phyloP scores from a whole-genome alignment of 2,888 invertebrate species.

The Sesia bembeciformis region DNA sequence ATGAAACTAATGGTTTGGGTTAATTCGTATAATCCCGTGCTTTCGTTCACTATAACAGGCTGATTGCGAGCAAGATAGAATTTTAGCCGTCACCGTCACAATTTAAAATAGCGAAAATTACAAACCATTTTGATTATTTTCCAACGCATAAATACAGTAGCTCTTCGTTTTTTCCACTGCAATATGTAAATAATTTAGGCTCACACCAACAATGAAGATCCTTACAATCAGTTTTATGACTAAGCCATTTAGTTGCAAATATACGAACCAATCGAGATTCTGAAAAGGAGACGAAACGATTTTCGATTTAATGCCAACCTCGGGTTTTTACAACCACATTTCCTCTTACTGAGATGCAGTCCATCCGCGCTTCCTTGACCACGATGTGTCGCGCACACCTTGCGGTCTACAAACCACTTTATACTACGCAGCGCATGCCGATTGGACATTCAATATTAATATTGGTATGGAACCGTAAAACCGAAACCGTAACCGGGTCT shows the following conservation, averaged over 20 bases:
- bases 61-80: too few relatives aligned
- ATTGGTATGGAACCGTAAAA: too few relatives aligned
- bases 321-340: background rate
- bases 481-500: too few relatives aligned
- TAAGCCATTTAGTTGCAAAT: background rate
- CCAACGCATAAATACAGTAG: conserved; percentile 1
- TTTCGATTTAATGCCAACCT: background rate
- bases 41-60: too few relatives aligned
- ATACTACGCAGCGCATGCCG: too few relatives aligned
- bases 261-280: background rate
- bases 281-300: background rate
- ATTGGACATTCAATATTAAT: too few relatives aligned
- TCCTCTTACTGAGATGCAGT: background rate
- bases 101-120: background rate
- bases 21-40: too few relatives aligned
- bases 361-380: background rate
- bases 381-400: background rate
- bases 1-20: too few relatives aligned
- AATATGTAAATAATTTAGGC: background rate
- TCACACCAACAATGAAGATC: background rate
- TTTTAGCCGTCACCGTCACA: too few relatives aligned
- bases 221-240: background rate
- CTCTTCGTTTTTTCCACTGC: background rate
- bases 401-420: too few relatives aligned
- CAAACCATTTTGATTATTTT: background rate